A percentile compares a stretch with the other conserved stretches of the same genome.
phyloP scores from a whole-genome alignment of 2,113 vertebrate species.

The Trogon melanurus region DNA sequence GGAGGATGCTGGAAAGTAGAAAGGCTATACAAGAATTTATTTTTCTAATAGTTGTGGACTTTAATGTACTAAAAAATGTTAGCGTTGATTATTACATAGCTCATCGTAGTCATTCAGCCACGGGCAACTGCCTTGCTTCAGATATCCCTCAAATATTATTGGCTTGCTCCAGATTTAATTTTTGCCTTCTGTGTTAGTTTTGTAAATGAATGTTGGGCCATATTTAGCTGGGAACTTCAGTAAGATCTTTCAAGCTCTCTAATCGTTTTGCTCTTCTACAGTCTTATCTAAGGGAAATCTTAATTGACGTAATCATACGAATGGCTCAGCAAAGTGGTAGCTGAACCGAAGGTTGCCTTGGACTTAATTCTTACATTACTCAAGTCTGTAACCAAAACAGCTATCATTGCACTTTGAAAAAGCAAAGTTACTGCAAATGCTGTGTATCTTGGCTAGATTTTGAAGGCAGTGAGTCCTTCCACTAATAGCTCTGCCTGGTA shows the following conservation, averaged over 20 bases:
- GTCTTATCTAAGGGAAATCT: not conserved
- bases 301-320: not conserved
- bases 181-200: not conserved
- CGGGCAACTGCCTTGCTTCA: not conserved
- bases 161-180: not conserved
- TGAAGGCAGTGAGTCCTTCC: not conserved
- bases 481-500: constrained; percentile 10
- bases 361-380: not conserved
- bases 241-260: not conserved
- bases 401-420: not conserved
- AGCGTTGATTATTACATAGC: not conserved
- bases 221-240: not conserved
- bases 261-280: not conserved
- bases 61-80: not conserved
- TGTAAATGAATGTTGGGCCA: no score
- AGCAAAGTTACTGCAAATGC: not conserved
- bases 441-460: not conserved
- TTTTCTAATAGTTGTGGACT: not conserved
- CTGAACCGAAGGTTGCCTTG: not conserved
- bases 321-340: not conserved
- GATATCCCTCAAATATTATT: not conserved
- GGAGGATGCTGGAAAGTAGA: not conserved
- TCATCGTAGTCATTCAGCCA: fast-evolving
- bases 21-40: not conserved
- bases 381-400: not conserved